Percentiles rank a stretch among this genome's conserved stretches.
These are phyloP conservation scores for Thunnus albacares DNA, from an alignment of 2,797 vertebrate genomes.

Conservation along the genomic window DNA sequence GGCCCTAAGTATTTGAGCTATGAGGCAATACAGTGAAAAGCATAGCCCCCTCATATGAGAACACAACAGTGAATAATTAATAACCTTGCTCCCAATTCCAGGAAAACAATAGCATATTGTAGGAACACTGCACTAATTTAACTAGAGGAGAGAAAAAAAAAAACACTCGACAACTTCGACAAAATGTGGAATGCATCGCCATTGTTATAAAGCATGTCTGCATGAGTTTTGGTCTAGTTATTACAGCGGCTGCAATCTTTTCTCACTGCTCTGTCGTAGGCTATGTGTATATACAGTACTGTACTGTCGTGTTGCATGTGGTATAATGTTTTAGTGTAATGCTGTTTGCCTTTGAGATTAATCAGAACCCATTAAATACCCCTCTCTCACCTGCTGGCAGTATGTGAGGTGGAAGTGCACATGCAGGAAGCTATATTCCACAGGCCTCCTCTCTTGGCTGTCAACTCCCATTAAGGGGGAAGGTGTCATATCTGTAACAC, in stretches of 20 bases:
- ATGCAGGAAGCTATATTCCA: constrained; percentile 99
- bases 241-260: not conserved
- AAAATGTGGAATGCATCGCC: constrained; percentile 83
- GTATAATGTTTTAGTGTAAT: constrained; percentile 84
- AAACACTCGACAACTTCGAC: constrained; percentile 83
- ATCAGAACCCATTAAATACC: constrained; percentile 92
- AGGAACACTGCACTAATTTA: constrained; percentile 84
- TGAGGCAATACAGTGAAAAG: constrained; percentile 87
- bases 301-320: constrained; percentile 39
- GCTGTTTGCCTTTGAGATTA: constrained; percentile 88
- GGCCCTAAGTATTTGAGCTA: constrained; percentile 87
- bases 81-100: constrained; percentile 88
- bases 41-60: constrained; percentile 86
- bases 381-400: constrained; percentile 98
- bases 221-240: constrained; percentile 44
- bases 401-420: constrained; percentile 98
- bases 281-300: not conserved
- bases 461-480: constrained; percentile 99
- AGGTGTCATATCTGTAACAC: constrained; percentile 99
- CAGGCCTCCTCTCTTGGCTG: constrained; percentile 97
- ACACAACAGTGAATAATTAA: constrained; percentile 89
- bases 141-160: constrained; percentile 66
- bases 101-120: constrained; percentile 88
- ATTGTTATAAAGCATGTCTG: constrained; percentile 68
- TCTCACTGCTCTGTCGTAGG: not conserved